Percentiles rank a stretch among this genome's conserved stretches.
Evolutionary conservation across 2,888 invertebrate species (phyloP).

Genomic region (Linnaemya tessellans): DNA sequence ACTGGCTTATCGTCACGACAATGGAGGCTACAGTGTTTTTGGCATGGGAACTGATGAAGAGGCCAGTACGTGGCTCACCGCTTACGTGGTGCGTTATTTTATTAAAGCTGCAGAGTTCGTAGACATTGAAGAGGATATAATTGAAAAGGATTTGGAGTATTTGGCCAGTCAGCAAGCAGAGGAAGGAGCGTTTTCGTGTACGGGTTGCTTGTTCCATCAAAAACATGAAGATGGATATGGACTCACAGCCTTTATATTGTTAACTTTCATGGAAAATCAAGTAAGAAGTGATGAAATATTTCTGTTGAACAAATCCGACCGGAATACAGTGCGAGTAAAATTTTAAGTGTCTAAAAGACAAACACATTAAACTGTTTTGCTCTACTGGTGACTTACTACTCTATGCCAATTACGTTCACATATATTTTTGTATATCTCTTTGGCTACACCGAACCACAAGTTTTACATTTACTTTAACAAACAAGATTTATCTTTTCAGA

Average conservation of each 20-base stretch:
- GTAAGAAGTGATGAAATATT: constrained; percentile 78
- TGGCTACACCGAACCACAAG: background rate
- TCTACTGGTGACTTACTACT: too few species aligned
- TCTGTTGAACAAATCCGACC: background rate
- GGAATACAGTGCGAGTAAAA: background rate
- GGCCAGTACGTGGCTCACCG: constrained; percentile 92
- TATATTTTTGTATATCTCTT: too few species aligned
- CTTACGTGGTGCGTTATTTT: constrained; percentile 91
- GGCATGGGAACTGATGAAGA: constrained; percentile 85
- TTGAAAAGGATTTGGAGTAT: constrained; percentile 51
- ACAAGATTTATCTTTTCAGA: constrained; percentile 9
- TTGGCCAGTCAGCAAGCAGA: constrained; percentile 23
- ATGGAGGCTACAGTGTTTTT: constrained; percentile 91
- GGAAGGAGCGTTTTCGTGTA: constrained; percentile 84
- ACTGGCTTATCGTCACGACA: constrained; percentile 87
- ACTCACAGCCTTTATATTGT: constrained; percentile 89
- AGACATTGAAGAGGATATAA: constrained; percentile 79
- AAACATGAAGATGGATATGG: constrained; percentile 87
- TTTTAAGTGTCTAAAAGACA: background rate
- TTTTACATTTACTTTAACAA: background rate
- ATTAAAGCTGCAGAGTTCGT: constrained; percentile 88
- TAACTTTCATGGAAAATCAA: constrained; percentile 88
- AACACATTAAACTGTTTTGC: too few species aligned
- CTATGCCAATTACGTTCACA: too few species aligned
- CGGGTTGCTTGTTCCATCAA: constrained; percentile 85